These are phyloP conservation scores for Brachionus rotundiformis DNA, from an alignment of 1,140 invertebrate species.

Conservation along the genomic window DNA sequence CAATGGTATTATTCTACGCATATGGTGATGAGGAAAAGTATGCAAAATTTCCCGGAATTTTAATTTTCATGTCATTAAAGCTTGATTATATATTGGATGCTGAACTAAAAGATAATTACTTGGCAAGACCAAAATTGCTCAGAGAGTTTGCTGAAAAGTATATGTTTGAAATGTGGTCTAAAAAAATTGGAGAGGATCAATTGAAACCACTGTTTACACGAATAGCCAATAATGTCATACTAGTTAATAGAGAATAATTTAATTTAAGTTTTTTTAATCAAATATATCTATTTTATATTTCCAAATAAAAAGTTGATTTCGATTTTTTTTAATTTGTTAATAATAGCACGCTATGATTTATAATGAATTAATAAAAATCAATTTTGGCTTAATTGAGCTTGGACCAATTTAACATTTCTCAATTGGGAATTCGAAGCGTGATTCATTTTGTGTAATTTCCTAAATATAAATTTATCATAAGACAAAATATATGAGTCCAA, in stretches of 20 bases:
- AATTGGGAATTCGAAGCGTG: neutral
- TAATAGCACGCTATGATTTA: too few relatives aligned
- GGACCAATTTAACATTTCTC: too few relatives aligned
- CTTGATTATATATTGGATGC: neutral
- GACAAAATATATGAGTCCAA: neutral
- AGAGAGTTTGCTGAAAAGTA: slow-evolving; percentile 8
- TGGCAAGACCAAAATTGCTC: neutral
- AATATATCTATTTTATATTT: neutral
- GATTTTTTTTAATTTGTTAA: neutral
- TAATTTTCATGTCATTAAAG: slow-evolving; percentile 44
- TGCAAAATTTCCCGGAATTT: slow-evolving; percentile 28
- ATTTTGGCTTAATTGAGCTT: too few relatives aligned
- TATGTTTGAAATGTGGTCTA: slow-evolving; percentile 50
- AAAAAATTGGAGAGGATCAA: slow-evolving; percentile 29
- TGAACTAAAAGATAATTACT: neutral
- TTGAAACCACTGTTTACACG: slow-evolving; percentile 34
- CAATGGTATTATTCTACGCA: slow-evolving; percentile 48
- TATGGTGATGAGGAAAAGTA: slow-evolving; percentile 35
- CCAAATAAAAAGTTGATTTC: neutral
- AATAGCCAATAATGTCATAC: slow-evolving; percentile 42
- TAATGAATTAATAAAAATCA: too few relatives aligned
- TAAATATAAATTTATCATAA: too few relatives aligned
- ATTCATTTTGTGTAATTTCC: too few relatives aligned
- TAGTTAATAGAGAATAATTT: slow-evolving; percentile 21
- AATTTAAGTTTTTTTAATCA: too few relatives aligned